Evolutionary conservation across 2,888 invertebrate genomes (phyloP), one percentile per base, ranked within the genome.

Genomic region (Junonia oenone): DNA sequence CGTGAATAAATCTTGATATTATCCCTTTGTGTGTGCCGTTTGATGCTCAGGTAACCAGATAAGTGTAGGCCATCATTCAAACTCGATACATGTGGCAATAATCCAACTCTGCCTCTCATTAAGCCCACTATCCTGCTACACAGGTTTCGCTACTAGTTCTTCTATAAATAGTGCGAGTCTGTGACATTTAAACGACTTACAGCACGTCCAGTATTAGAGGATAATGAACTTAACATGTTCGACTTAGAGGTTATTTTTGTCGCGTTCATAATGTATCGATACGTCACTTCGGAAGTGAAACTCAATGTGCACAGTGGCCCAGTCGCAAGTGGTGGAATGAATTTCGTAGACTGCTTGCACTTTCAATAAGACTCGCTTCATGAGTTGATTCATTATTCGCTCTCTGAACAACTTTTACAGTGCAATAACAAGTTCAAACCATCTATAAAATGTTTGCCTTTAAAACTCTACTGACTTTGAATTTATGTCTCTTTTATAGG

Each of bases 271-370:
- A n/a, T 53, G 17, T 15, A 55, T 61, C 13, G 27, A 15, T 61
- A 62, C 51, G 58, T 40, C 62, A 2, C 68, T 73, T 65, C 61
- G 11, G 26, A 47, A 40, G 17, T 48, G 51, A 22, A 52, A 19
- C 51, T 56, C 40, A 56, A 58, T 55, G 63, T 70, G 68, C 73
- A 75, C 71, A 74, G 74, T 83, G 81, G 80, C 81, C 82, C 83
- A 86, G 77, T 84, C 79, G 76, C 77, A 75, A 79, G 75, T 76
- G 71, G 78, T 69, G 78, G 78, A 82, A 79, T 82, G 76, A 81
- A 80, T 78, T 81, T 81, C 72, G 75, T 78, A 81, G 71, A 72
- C 73, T 72, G 82, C 85, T 85, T 85, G 83, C 87, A 85, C 85
- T 86, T 87, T 88, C 87, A 73, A 81, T 80, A 73, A 64, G 69